Evolutionary conservation across 1,140 invertebrate species (phyloP).

Genomic region (Drosophila subobscura): DNA sequence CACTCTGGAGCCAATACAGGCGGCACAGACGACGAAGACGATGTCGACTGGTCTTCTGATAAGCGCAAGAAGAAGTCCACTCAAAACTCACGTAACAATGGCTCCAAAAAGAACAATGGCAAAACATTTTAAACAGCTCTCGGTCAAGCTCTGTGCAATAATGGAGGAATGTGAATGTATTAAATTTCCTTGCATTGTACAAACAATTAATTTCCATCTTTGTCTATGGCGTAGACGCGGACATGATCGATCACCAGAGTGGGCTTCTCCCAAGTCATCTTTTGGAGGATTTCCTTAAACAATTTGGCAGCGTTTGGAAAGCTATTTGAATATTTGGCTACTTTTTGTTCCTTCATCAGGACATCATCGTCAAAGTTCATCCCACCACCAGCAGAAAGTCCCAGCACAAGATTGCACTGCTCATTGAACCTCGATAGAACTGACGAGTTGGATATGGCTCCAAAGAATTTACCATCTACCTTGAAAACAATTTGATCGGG

Average conservation of each 20-base stretch:
- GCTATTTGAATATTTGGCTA: conserved; percentile 9
- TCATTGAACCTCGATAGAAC: conserved; percentile 5
- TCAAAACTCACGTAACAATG: conserved; percentile 83
- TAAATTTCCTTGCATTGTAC: not conserved
- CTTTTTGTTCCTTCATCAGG: not conserved
- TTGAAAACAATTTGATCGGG: conserved; percentile 84
- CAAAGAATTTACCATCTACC: conserved; percentile 84
- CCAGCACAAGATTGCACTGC: conserved; percentile 82
- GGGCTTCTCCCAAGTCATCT: not conserved
- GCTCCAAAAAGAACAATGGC: conserved; percentile 83
- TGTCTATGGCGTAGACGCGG: conserved; percentile 29
- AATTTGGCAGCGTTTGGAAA: not conserved
- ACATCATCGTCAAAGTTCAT: conserved; percentile 45
- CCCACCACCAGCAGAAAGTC: conserved; percentile 44
- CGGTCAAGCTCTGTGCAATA: not conserved
- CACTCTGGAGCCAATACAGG: conserved; percentile 78
- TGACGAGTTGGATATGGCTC: conserved; percentile 25
- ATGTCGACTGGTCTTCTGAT: conserved; percentile 90
- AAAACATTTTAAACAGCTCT: conserved; percentile 66
- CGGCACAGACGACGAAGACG: conserved; percentile 90
- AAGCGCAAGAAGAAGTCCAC: conserved; percentile 85
- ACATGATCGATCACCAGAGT: conserved; percentile 37
- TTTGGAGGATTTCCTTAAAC: not conserved
- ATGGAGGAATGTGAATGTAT: conserved; percentile 10
- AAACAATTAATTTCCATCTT: conserved; percentile 9